Evolutionary conservation across 2,888 invertebrate genomes (phyloP).

Genomic region (Muscina levida): DNA sequence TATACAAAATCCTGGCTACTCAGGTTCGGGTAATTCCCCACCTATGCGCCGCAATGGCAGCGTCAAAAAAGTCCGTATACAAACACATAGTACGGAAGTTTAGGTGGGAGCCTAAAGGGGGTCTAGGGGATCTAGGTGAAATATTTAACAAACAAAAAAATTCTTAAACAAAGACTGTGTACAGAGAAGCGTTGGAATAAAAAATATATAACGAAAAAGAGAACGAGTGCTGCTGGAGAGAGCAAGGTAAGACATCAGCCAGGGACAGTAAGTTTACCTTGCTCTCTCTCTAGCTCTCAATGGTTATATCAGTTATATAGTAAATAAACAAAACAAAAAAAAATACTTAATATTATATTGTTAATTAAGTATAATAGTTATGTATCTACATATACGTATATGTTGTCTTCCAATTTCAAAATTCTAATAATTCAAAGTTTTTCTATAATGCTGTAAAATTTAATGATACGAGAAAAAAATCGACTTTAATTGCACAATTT

Average conservation of each 20-base stretch:
- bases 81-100: slow-evolving; percentile 95
- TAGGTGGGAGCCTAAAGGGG: slow-evolving; percentile 54
- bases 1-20: slow-evolving; percentile 89
- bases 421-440: slow-evolving; percentile 16
- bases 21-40: slow-evolving; percentile 89
- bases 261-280: not conserved
- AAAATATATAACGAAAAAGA: not conserved
- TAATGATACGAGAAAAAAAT: no score
- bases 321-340: slow-evolving; percentile 34
- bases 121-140: not conserved
- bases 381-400: slow-evolving; percentile 13
- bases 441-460: no score
- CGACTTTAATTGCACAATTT: slow-evolving; percentile 17
- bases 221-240: not conserved
- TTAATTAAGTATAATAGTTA: slow-evolving; percentile 23
- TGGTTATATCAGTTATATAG: not conserved
- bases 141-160: slow-evolving; percentile 32
- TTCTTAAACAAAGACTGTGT: slow-evolving; percentile 62
- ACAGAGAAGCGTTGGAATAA: slow-evolving; percentile 48
- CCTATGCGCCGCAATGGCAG: slow-evolving; percentile 91
- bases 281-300: not conserved
- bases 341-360: slow-evolving; percentile 15
- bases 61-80: slow-evolving; percentile 94
- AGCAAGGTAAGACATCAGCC: not conserved
- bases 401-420: slow-evolving; percentile 38